Percentiles rank a stretch among this genome's conserved stretches.
Conservation (phyloP, 2,888 invertebrate genomes). For the Troides helena region DNA sequence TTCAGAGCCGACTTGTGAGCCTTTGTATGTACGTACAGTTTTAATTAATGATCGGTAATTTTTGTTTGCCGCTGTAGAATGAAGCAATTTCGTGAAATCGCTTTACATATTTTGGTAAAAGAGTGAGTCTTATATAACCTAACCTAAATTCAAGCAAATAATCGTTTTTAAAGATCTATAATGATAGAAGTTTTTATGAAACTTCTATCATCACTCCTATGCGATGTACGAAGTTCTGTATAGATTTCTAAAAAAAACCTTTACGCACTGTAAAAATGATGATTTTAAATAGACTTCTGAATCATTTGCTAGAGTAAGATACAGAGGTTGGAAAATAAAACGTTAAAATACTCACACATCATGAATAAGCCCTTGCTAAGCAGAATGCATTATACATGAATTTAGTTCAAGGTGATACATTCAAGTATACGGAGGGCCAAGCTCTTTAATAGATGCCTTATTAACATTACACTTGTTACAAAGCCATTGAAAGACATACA, state of each 20-base stretch:
- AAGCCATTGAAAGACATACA: not conserved
- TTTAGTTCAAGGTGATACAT: conserved; percentile 51
- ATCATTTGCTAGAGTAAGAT: not conserved
- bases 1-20: conserved; percentile 13
- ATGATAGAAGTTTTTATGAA: not conserved
- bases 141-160: not conserved
- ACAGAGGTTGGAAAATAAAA: conserved; percentile 1
- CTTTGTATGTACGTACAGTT: conserved; percentile 22
- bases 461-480: conserved; percentile 5
- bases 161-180: not conserved
- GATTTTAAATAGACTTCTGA: no score
- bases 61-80: conserved; percentile 22
- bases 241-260: no score
- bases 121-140: not conserved
- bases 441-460: conserved; percentile 19
- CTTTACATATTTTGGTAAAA: conserved; percentile 6
- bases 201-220: not conserved
- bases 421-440: conserved; percentile 17
- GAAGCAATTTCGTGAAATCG: conserved; percentile 19
- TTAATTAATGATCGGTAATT: conserved; percentile 26
- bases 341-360: conserved; percentile 14
- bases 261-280: no score
- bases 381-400: conserved; percentile 33
- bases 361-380: conserved; percentile 13
- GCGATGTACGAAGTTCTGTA: no score